Evolutionary conservation across 1,140 invertebrate species (phyloP).

Genomic region (Drosophila rufa): DNA sequence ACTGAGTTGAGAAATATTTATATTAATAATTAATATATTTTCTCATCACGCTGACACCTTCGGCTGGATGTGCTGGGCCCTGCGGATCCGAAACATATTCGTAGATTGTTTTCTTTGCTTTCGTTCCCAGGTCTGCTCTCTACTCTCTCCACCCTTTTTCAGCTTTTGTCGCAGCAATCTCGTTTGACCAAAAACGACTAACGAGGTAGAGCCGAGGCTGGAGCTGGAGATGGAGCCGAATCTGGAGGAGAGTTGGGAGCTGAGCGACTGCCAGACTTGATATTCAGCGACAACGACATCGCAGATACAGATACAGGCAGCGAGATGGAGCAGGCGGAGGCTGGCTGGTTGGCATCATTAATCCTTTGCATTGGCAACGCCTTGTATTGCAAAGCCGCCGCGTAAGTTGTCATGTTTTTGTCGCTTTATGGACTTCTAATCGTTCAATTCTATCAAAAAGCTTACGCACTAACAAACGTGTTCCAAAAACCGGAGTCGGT

Average conservation of each 20-base stretch:
- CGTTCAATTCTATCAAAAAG: slow-evolving; percentile 85
- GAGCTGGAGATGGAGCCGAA: slow-evolving; percentile 6
- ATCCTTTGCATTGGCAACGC: slow-evolving; percentile 78
- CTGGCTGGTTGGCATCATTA: slow-evolving; percentile 73
- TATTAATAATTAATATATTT: too few relatives aligned
- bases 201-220: slow-evolving; percentile 63
- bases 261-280: slow-evolving; percentile 80
- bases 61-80: slow-evolving; percentile 50
- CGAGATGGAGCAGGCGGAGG: slow-evolving; percentile 11
- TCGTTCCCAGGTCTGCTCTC: slow-evolving; percentile 3
- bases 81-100: slow-evolving; percentile 56
- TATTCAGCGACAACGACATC: slow-evolving; percentile 56
- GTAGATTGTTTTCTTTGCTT: slow-evolving; percentile 41
- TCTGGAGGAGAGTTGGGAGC: slow-evolving; percentile 5
- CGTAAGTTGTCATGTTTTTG: slow-evolving; percentile 85
- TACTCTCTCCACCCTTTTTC: slow-evolving; percentile 42
- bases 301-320: slow-evolving; percentile 20
- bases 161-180: slow-evolving; percentile 74
- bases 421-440: slow-evolving; percentile 85
- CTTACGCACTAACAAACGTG: slow-evolving; percentile 83
- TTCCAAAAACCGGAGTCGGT: slow-evolving; percentile 50
- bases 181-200: slow-evolving; percentile 81
- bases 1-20: too few relatives aligned
- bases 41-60: slow-evolving; percentile 15
- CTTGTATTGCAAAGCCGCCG: slow-evolving; percentile 67